Conservation (phyloP, 2,113 vertebrate species). For the Bagarius yarrelli region DNA sequence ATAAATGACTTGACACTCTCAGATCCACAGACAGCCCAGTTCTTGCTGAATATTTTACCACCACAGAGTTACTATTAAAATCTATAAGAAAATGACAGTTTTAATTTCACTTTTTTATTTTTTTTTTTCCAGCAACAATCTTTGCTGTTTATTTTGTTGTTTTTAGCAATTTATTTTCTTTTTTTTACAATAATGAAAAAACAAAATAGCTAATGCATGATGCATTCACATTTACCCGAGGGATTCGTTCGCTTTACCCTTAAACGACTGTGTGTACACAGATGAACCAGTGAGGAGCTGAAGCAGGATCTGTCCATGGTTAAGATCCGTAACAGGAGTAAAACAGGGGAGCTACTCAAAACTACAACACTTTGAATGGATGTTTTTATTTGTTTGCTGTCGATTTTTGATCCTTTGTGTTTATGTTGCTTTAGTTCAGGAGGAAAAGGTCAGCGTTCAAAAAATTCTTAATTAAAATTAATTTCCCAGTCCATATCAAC, state of each 20-base stretch:
- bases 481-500: conserved; percentile 94
- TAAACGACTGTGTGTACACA: conserved; percentile 89
- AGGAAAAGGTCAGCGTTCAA: conserved; percentile 61
- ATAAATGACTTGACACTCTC: no score
- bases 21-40: no score
- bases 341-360: conserved; percentile 84
- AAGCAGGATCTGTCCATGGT: conserved; percentile 84
- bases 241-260: conserved; percentile 82
- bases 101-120: conserved; percentile 57
- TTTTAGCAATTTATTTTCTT: conserved; percentile 82
- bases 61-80: conserved; percentile 3
- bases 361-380: conserved; percentile 84
- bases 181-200: conserved; percentile 92
- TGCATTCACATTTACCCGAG: conserved; percentile 97
- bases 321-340: conserved; percentile 83
- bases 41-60: no score
- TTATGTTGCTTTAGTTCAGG: conserved; percentile 51
- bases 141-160: conserved; percentile 63
- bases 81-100: conserved; percentile 39
- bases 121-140: conserved; percentile 64
- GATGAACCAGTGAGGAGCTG: conserved; percentile 88
- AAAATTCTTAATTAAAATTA: conserved; percentile 79
- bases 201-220: conserved; percentile 81
- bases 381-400: conserved; percentile 65
- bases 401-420: conserved; percentile 50